Conservation (phyloP, 2,797 vertebrate genomes). For the Potorous gilbertii region DNA sequence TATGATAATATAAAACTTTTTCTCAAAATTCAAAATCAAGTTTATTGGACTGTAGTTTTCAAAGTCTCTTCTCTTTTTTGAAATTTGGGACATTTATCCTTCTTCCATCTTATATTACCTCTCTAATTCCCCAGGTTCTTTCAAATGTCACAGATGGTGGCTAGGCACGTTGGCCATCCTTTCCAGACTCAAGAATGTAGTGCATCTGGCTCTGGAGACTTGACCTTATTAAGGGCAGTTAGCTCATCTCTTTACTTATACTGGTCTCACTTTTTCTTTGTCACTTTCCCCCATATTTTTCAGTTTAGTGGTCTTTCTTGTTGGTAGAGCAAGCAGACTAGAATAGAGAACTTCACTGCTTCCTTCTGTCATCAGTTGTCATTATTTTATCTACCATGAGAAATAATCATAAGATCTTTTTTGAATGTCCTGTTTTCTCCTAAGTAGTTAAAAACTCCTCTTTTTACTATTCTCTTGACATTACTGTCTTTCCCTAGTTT, state of each 20-base stretch:
- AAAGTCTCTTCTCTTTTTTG: not conserved
- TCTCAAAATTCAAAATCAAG: not conserved
- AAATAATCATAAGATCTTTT: not conserved
- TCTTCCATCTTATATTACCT: not conserved
- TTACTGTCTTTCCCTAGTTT: not conserved
- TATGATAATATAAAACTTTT: not conserved
- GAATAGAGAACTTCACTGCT: not conserved
- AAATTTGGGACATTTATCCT: not conserved
- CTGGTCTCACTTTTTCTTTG: not conserved
- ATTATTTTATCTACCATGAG: not conserved
- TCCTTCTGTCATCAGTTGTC: not conserved
- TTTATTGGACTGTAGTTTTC: not conserved
- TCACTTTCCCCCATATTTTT: not conserved
- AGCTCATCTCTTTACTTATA: not conserved
- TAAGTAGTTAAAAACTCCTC: not conserved
- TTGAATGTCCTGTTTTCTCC: not conserved
- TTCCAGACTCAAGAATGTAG: not conserved
- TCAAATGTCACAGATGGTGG: not conserved
- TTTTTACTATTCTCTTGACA: not conserved
- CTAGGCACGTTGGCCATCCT: not conserved
- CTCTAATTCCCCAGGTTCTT: not conserved
- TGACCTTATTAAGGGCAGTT: not conserved
- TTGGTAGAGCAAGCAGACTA: not conserved
- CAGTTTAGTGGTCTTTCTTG: not conserved
- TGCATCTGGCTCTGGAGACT: not conserved